Evolutionary conservation across 1,140 invertebrate genomes (phyloP), one percentile per base, ranked within the genome.

Genomic region (Arctopsyche grandis): DNA sequence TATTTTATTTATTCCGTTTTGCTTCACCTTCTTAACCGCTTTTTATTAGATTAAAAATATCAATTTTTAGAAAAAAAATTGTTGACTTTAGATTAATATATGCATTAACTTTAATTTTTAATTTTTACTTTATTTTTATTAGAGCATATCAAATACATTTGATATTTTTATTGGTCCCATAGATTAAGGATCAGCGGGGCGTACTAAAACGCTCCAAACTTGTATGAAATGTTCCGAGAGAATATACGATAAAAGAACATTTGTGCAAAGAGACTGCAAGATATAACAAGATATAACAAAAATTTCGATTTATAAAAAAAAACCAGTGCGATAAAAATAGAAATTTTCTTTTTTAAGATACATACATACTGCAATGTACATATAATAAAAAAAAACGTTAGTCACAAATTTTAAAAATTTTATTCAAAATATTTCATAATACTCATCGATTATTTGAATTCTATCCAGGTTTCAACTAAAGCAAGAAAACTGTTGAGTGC

Each of bases 161-260:
- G 75, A 66, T 79, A 29, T 73, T 73, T 79, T 81, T 81, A 79
- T 81, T 77, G 80, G 80, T 81, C 75, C 76, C 69, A 82, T 82
- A 82, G 81, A 82, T 82, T 82, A 78, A 60, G 81, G 77, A 77
- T 82, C 78, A 80, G 73, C 81, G 81, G 80, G 52, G 80, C 77
- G 16, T 81, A 81, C 70, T 81, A 63, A 81, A 79, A 22, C 52
- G 70, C 48, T 43, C 63, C 44, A 74, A 43, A 26, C 69, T 70
- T 16, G 14, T 24, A 38, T n/a, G 22, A 44, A 58, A 56, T 75
- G n/a, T 3, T 74, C 16, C 22, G 48, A 52, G 16, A 12, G 12
- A 10, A 52, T 52, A n/a, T n/a, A n/a, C n/a, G n/a, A n/a, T 60
- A n/a, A 60, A 26, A 58, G 26, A 38, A 70, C 16, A 77, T n/a